Evolutionary conservation across 2,797 vertebrate genomes (phyloP), one percentile per base, ranked within the genome.

Genomic region (Taenioides sp.): DNA sequence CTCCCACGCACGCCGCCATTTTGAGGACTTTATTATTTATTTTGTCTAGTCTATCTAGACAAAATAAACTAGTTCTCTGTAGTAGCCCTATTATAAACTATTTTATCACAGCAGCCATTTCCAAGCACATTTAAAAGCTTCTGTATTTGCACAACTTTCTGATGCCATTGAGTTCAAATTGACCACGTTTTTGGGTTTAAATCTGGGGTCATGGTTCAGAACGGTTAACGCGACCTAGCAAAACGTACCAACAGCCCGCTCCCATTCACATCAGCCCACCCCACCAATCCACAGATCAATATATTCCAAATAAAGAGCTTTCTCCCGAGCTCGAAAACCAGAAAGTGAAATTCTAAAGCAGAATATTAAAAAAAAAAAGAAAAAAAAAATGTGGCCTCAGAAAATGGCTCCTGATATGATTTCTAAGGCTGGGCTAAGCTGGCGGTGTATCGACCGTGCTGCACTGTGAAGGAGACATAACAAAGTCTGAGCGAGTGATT

Each of bases 201-300:
- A 17, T 9, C 43, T n/a, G 9, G 73, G 25, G 69, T 62, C 49
- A 52, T 0, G 2, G 69, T 28, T n/a, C 59, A 28, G 49, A 1
- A 9, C 5, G 7, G 17, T 22, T 3, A 28, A 20, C 16, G 25
- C 3, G 2, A 65, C 67, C 7, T 1, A 2, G 7, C 34, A 10
- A 70, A 40, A 50, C 49, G 18, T 4, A 37, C 18, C 4, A 61
- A 37, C 17, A 9, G 22, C 57, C 2, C 1, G 28, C 62, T 67
- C n/a, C 25, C 11, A 20, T 17, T 34, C 1, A 1, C 34, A 20
- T 34, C 16, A 9, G 34, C 55, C 74, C 47, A 74, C 58, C 58
- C 73, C 12, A 22, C 14, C 43, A 47, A 16, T 16, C 43, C 43
- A 4, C 50, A 16, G 67, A 83, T 82, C 80, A 69, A 82, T 86